Conservation (phyloP, 92 coral and sea anemone species). For the Phenganax marumi region DNA sequence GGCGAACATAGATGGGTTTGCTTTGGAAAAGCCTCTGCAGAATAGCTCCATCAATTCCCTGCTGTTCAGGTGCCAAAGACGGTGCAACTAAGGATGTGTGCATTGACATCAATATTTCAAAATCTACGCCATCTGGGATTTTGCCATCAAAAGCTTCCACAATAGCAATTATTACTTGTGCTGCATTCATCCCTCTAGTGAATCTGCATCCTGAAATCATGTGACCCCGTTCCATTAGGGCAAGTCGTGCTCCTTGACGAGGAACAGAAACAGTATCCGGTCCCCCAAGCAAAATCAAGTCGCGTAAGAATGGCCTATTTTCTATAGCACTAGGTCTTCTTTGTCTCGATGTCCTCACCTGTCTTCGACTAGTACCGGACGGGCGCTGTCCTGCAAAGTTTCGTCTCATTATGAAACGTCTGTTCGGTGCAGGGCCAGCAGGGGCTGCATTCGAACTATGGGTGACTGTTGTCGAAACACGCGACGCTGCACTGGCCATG, state of each 20-base stretch:
- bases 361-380: too few species aligned
- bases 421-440: constrained; percentile 3
- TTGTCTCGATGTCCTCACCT: constrained; percentile 7
- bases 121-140: constrained; percentile 45
- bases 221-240: constrained; percentile 57
- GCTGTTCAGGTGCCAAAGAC: constrained; percentile 55
- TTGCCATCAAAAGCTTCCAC: constrained; percentile 57
- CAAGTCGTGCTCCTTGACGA: constrained; percentile 39
- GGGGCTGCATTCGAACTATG: too few species aligned
- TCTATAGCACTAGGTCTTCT: constrained; percentile 2
- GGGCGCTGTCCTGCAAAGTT: constrained; percentile 11
- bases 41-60: constrained; percentile 44
- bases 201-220: constrained; percentile 56
- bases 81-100: constrained; percentile 53
- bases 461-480: too few species aligned
- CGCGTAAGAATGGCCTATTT: constrained; percentile 51
- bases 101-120: constrained; percentile 45
- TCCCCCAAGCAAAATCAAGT: constrained; percentile 46
- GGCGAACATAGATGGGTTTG: constrained; percentile 55
- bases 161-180: constrained; percentile 54
- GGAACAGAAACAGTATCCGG: constrained; percentile 43
- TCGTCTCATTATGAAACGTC: constrained; percentile 16
- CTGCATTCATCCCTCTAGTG: constrained; percentile 53
- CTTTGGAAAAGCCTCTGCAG: constrained; percentile 46
- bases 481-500: too few species aligned